Conservation (phyloP, 1,140 invertebrate species). For the Procambarus virginalis region DNA sequence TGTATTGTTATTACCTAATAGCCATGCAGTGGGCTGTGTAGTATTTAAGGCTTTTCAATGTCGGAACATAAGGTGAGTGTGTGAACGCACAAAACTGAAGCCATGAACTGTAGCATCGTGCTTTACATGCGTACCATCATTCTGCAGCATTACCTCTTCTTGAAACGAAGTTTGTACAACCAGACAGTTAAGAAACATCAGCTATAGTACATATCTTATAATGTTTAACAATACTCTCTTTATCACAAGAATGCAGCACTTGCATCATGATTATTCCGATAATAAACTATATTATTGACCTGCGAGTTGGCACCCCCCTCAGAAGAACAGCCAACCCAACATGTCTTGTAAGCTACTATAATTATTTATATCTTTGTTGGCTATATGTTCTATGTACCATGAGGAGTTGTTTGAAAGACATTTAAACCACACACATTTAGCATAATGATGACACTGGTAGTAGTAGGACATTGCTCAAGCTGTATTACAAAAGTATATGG, state of each 20-base stretch:
- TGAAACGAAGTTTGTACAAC: conserved; percentile 4
- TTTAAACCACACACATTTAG: no score
- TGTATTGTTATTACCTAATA: neutral
- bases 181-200: neutral
- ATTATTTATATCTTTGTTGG: neutral
- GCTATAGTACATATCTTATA: neutral
- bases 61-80: neutral
- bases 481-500: no score
- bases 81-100: neutral
- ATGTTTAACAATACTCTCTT: neutral
- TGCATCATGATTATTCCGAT: neutral
- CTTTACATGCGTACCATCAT: neutral
- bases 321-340: neutral
- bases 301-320: neutral
- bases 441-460: no score
- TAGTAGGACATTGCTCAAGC: no score
- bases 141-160: conserved; percentile 4
- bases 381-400: neutral
- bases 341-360: neutral
- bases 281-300: neutral
- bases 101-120: neutral
- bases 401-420: neutral
- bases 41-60: neutral
- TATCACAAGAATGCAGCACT: conserved; percentile 2
- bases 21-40: no score